These are phyloP conservation scores for Python bivittatus DNA, from an alignment of 2,113 vertebrate species.

Conservation along the genomic window DNA sequence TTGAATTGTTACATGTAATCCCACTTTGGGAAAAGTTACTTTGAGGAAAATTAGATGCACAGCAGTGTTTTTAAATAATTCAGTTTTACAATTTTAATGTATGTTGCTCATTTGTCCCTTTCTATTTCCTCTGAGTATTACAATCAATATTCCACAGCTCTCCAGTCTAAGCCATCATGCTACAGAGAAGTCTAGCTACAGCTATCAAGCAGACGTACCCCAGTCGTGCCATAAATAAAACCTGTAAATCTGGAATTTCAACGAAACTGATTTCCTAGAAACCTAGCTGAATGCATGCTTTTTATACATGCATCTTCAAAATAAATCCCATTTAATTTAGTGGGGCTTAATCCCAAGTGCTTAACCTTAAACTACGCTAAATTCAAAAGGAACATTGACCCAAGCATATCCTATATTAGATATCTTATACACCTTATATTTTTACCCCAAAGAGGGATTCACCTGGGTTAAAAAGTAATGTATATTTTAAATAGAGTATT, in stretches of 20 bases:
- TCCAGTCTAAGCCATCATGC: neutral
- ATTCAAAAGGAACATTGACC: neutral
- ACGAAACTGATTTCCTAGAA: neutral
- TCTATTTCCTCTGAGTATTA: neutral
- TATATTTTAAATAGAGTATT: neutral
- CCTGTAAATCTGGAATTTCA: neutral
- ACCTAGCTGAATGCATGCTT: neutral
- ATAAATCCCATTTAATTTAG: neutral
- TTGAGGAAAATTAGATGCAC: constrained; percentile 22
- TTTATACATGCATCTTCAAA: neutral
- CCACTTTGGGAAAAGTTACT: constrained; percentile 10
- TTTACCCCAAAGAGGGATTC: neutral
- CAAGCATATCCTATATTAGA: neutral
- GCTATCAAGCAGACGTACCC: neutral
- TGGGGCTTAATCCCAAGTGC: neutral
- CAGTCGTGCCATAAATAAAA: neutral
- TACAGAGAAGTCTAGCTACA: neutral
- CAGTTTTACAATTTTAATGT: neutral
- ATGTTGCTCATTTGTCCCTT: constrained; percentile 13
- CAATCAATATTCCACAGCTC: neutral
- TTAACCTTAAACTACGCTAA: neutral
- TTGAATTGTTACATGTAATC: constrained; percentile 31
- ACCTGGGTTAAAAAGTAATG: neutral
- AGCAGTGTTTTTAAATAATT: constrained; percentile 5
- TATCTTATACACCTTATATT: neutral